Base-by-base conservation (phyloP, 2,888 invertebrate genomes). In the Acrocyrtus sp. region DNA sequence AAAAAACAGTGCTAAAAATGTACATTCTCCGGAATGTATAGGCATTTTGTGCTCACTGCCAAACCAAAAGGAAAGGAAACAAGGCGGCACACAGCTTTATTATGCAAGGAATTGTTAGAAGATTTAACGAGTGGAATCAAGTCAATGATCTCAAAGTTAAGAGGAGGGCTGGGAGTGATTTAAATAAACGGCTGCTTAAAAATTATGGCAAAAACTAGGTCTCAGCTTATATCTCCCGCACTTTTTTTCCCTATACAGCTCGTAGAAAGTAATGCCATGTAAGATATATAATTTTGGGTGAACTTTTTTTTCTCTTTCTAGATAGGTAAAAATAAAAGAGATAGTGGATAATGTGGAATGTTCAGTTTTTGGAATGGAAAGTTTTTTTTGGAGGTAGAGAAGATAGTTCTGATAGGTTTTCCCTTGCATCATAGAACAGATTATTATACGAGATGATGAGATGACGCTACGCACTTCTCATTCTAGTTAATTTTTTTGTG, bases 101-200 rank as follows among this genome's bases (percentile, higher is more conserved):
- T 72, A 72, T 70, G 65, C 72, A 65, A 58, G 58, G 39, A 51
- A 53, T 58, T 58, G 63, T 65, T 29, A 65, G 50, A 43, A 62
- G 58, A 53, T 57, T 58, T 72, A 72, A 72, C 72, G 72, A 72
- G 58, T 58, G 43, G 65, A 72, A 72, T 72, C 57, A 53, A 72
- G 72, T 72, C 63, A 72, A 72, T 65, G 72, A 72, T 72, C 72
- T 53, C 58, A 58, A 58, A 72, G 72, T 72, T 72, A 65, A 72
- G 65, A 58, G 65, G 72, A 72, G 72, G 58, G 63, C 34, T 57
- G 72, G 72, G 72, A 72, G 72, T 65, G 63, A 63, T 65, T 72
- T 72, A 60, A 72, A 66, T 72, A 66, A 72, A 72, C 72, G 65
- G 61, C 66, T 66, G 65, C 54, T 72, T 72, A 60, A 60, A 72